These are phyloP conservation scores for Eumeta japonica DNA, from an alignment of 1,140 invertebrate genomes.

Conservation along the genomic window DNA sequence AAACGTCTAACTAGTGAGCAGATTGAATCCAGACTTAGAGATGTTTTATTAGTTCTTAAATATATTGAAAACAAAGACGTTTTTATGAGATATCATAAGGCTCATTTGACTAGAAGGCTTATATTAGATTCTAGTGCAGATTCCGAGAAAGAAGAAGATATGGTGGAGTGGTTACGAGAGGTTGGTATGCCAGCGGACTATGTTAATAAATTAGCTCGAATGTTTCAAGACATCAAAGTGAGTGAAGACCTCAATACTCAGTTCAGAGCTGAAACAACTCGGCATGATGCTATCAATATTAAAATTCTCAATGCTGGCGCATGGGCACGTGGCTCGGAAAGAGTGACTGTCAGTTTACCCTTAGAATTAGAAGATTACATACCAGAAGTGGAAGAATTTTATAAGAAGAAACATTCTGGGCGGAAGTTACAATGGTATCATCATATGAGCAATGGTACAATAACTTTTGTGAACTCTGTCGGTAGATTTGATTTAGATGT, in stretches of 20 bases:
- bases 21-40: constrained; percentile 89
- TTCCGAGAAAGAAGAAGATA: constrained; percentile 98
- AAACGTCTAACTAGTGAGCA: constrained; percentile 97
- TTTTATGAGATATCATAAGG: constrained; percentile 99
- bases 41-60: constrained; percentile 95
- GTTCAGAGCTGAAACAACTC: constrained; percentile 72
- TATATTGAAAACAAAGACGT: constrained; percentile 99
- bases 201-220: constrained; percentile 95
- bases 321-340: constrained; percentile 92
- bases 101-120: constrained; percentile 92
- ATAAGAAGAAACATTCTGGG: constrained; percentile 96
- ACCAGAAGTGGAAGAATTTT: constrained; percentile 94
- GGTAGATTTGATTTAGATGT: constrained; percentile 97
- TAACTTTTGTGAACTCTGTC: constrained; percentile 90
- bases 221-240: constrained; percentile 99
- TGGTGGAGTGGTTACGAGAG: constrained; percentile 94
- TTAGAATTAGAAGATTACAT: constrained; percentile 98
- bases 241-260: constrained; percentile 97
- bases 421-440: constrained; percentile 99
- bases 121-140: constrained; percentile 96
- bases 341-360: constrained; percentile 92
- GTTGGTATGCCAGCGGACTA: constrained; percentile 99
- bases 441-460: constrained; percentile 99
- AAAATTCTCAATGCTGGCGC: constrained; percentile 98
- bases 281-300: constrained; percentile 77